A percentile compares a stretch with the other conserved stretches of the same genome.
Evolutionary conservation across 2,113 vertebrate species (phyloP).

Genomic region (Lagopus leucura): DNA sequence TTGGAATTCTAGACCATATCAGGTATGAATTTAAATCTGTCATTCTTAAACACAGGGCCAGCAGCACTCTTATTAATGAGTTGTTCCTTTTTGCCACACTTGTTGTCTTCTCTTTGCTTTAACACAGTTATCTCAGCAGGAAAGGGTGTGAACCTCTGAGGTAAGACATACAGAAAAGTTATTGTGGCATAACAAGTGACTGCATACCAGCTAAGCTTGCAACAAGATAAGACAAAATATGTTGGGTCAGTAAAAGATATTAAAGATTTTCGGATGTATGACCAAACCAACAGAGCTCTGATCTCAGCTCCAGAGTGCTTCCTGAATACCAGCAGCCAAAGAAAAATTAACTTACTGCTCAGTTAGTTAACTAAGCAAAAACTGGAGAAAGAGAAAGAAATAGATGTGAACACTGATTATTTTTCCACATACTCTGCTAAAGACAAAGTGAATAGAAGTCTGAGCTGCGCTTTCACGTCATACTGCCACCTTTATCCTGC

Average conservation of each 20-base stretch:
- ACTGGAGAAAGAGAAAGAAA: neutral
- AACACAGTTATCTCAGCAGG: neutral
- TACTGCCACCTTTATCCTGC: neutral
- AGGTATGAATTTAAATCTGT: neutral
- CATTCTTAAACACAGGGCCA: neutral
- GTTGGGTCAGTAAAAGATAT: constrained; percentile 23
- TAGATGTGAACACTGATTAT: neutral
- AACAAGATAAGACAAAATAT: constrained; percentile 33
- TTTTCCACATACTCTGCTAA: neutral
- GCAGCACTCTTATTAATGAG: neutral
- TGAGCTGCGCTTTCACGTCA: neutral
- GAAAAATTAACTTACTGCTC: constrained; percentile 28
- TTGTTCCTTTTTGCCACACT: neutral
- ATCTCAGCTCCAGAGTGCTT: constrained; percentile 3
- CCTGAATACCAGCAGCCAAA: constrained; percentile 22
- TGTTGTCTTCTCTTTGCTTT: neutral
- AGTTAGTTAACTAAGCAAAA: neutral
- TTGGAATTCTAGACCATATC: neutral
- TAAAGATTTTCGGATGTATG: neutral
- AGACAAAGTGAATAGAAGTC: neutral
- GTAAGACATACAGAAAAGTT: neutral
- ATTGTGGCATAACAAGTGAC: neutral
- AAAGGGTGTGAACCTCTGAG: neutral
- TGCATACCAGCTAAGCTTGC: constrained; percentile 13
- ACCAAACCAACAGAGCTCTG: neutral